A percentile compares a stretch with the other conserved stretches of the same genome.
Evolutionary conservation across 2,888 invertebrate genomes (phyloP).

Genomic region (Cantharis flavilabris): DNA sequence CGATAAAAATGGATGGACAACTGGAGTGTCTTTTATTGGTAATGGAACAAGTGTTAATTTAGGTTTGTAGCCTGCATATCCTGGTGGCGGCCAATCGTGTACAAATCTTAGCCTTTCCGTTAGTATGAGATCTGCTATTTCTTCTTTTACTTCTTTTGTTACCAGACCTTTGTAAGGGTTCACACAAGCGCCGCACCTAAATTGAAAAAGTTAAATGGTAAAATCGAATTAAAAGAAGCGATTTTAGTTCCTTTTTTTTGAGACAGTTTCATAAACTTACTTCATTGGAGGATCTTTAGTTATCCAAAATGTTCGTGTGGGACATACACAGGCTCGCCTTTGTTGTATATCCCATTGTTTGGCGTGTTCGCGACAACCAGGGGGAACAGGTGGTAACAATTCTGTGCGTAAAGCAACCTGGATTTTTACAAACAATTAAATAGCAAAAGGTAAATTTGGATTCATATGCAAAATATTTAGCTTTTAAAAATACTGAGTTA

Average conservation of each 20-base stretch:
- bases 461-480: too few species aligned
- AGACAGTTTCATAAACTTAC: slow-evolving; percentile 29
- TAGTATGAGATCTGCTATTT: slow-evolving; percentile 44
- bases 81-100: slow-evolving; percentile 48
- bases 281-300: slow-evolving; percentile 43
- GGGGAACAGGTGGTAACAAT: slow-evolving; percentile 37
- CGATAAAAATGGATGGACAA: slow-evolving; percentile 47
- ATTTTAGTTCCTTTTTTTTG: background rate
- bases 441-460: background rate
- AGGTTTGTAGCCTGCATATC: slow-evolving; percentile 50
- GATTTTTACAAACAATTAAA: background rate
- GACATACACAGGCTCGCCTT: slow-evolving; percentile 45
- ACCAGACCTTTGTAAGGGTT: slow-evolving; percentile 45
- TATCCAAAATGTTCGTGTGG: slow-evolving; percentile 47
- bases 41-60: slow-evolving; percentile 43
- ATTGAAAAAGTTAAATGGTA: slow-evolving; percentile 1
- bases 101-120: slow-evolving; percentile 47
- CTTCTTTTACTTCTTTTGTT: slow-evolving; percentile 42
- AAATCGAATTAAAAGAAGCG: background rate
- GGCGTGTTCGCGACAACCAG: slow-evolving; percentile 37
- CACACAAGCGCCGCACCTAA: slow-evolving; percentile 46
- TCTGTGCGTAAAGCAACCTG: slow-evolving; percentile 19
- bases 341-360: slow-evolving; percentile 51
- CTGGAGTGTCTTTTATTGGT: slow-evolving; percentile 41
- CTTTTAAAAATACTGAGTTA: too few species aligned